Base-by-base conservation (phyloP, 2,888 invertebrate species). In the Lypha dubia region DNA sequence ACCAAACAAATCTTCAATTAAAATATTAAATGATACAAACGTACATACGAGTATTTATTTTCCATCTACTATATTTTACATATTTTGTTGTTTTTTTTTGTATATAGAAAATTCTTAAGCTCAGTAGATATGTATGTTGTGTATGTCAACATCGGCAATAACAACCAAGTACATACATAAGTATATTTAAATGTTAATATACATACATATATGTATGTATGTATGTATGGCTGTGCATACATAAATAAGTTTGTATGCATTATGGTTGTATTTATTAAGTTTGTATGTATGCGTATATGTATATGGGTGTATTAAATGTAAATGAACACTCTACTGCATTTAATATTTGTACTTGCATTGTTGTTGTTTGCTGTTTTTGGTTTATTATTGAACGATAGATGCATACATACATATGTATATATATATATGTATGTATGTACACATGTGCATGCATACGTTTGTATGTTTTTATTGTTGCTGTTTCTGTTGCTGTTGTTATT, bases 311-410 rank as follows among this genome's bases (percentile, higher is more conserved):
- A 20, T 63, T 13, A 3, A 70, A 13, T 58, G n/a, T 56, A 62
- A 56, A 58, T 79, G 24, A 51, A 84, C 68, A 84, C 86, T 88
- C 86, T 88, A 87, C 86, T 89, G 90, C 90, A 89, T 85, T 89
- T 88, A 86, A 80, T 86, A 85, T 87, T 87, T 86, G 56, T 79
- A 22, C 38, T 44, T 62, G 65, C 20, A 24, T 51, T 67, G 24
- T 51, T 53, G 38, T 53, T 70, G 41, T 38, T 67, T n/a, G 35
- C n/a, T 71, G n/a, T n/a, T 35, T 63, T 67, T 60, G 46, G 41
- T 67, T 77, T 86, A 67, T 71, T 68, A 63, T 79, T 80, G 28
- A 73, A 60, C 35, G 62, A 60, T 38, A 76, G 41, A 71, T 71
- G 46, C 58, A 17, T 35, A 22, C n/a, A 53, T 49, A 71, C 71